Base-by-base conservation (phyloP, 2,113 vertebrate species). In the Nyctibius bracteatus region DNA sequence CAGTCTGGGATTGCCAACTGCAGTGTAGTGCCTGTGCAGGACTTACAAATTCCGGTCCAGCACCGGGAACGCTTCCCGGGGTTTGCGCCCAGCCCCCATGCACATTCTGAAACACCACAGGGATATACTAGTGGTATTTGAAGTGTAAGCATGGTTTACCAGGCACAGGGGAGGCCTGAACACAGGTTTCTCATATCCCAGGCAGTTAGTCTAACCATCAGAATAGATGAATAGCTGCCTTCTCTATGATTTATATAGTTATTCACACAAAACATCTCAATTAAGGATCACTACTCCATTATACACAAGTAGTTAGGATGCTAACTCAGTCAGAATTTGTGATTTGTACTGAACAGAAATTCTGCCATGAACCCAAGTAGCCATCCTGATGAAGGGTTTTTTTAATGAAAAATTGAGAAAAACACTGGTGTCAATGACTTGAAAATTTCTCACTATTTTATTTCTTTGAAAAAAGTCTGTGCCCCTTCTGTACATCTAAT, bases 1-100 rank as follows among this genome's bases (percentile, higher is more conserved):
- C 5, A 9, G 44, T 4, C 39, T 5, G 10, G 24, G 39, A 67
- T 23, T 63, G 14, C 35, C 0, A 2, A 14, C 55, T 67, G 63
- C 31, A 70, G 41, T 13, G 11, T 23, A 46, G 21, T 0, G 2
- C 11, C 27, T 55, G 3, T 41, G 13, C 21, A 68, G 74, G 41
- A 61, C 19, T 87, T 74, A 67, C 0, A 16, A 80, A 79, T 81
- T 59, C 58, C 68, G 15, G 31, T n/a, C 86, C 75, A 46, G 57
- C 28, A 57, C 25, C 1, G 3, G 51, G 27, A 75, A 52, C 1
- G 8, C 8, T 65, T 80, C 63, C 46, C 5, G 4, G 31, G 24
- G 35, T 3, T 0, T 1, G 1, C 0, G 2, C n/a, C 28, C 0
- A 0, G 25, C 15, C n/a, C 30, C 28, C 14, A 21, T 0, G 1